Base-by-base conservation (phyloP, 2,113 vertebrate genomes). In the Dipodomys stephensi region DNA sequence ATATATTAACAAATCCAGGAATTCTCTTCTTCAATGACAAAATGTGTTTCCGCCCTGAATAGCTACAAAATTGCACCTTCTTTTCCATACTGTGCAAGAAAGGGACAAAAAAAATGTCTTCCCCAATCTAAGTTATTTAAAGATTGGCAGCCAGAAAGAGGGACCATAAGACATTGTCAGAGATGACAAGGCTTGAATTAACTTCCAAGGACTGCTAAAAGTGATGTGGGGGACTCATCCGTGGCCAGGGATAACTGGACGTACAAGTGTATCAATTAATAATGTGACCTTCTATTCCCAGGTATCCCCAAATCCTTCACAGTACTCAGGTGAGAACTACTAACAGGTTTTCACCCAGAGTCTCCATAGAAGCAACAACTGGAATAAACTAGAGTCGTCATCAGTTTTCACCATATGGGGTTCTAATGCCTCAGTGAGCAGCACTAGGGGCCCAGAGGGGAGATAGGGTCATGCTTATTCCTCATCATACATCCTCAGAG, bases 351-450 rank as follows among this genome's bases (percentile, higher is more conserved):
- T 88, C 44, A 81, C 60, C 6, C 32, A 27, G 83, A 94, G 44
- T 62, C 84, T 96, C 82, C 93, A n/a, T 8, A 86, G 87, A 92
- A 92, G 87, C 93, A 88, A 94, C 92, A 95, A 95, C 53, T 53
- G 93, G 95, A 95, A 95, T 82, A 74, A 97, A 96, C 13, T 77
- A 83, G 91, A 87, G 64, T 85, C 95, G 81, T 94, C 93, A 80
- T 10, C 30, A 8, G 13, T 27, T 44, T 83, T 30, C 20, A 32
- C 68, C 74, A 53, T 28, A 32, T 32, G 68, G 92, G 90, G 80
- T 73, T 69, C 79, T 32, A 71, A 67, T n/a, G 72, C 88, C 81
- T 96, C 92, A 88, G 88, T 91, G 53, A 80, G 65, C 82, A 86
- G 35, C 74, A 49, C 0, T 20, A 25, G 28, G 4, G 49, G 27